Evolutionary conservation across 2,113 vertebrate species (phyloP).

Genomic region (Phycodurus eques): DNA sequence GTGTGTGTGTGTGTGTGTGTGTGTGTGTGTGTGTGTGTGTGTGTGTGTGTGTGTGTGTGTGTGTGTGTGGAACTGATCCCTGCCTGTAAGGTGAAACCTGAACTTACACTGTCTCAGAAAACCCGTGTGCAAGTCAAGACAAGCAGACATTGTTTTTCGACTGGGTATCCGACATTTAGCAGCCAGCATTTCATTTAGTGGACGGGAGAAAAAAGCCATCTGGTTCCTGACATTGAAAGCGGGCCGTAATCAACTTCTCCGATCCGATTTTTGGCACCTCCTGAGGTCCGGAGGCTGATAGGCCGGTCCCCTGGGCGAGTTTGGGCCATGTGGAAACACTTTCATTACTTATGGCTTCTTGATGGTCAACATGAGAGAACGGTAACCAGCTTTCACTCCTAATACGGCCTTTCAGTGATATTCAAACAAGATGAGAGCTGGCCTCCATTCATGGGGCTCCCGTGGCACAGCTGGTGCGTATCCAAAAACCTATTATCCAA

Average conservation of each 20-base stretch:
- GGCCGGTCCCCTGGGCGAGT: conserved; percentile 21
- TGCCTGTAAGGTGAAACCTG: conserved; percentile 53
- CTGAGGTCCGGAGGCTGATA: conserved; percentile 32
- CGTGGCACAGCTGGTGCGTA: not conserved
- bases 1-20: not conserved
- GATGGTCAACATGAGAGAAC: not conserved
- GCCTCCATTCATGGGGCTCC: too few relatives aligned
- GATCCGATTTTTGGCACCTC: conserved; percentile 48
- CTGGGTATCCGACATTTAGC: too few relatives aligned
- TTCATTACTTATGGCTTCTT: conserved; percentile 27
- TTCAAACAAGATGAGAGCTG: not conserved
- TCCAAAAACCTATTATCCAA: not conserved
- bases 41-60: not conserved
- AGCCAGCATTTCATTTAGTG: conserved; percentile 35
- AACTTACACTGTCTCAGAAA: conserved; percentile 20
- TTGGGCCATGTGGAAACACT: conserved; percentile 23
- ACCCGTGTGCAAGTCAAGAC: conserved; percentile 46
- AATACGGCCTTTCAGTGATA: not conserved
- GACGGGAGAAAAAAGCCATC: conserved; percentile 25
- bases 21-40: not conserved
- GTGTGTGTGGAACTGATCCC: conserved; percentile 31
- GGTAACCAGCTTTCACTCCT: not conserved
- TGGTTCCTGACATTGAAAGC: conserved; percentile 19
- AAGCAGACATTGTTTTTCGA: not conserved
- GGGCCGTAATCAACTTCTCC: conserved; percentile 50